phyloP scores from a whole-genome alignment of 37 sponge, comb jelly and placozoan genomes.

The Hormiphora californensis region DNA sequence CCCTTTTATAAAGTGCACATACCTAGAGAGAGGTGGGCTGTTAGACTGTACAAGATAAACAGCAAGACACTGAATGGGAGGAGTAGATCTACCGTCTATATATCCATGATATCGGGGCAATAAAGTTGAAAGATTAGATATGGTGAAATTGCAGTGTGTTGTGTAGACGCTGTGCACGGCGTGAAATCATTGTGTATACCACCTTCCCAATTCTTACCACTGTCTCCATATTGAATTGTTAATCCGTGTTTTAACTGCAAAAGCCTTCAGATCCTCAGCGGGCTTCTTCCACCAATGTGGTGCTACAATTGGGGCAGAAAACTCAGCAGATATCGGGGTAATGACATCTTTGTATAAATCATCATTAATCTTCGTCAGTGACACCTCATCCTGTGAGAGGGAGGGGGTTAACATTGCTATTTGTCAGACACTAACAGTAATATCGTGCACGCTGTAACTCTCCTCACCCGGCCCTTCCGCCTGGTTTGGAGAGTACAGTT shows the following conservation, averaged over 20 bases:
- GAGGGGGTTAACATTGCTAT: too few relatives aligned
- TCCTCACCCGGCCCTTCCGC: neutral
- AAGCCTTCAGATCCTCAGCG: conserved; percentile 35
- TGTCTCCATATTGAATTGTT: conserved; percentile 51
- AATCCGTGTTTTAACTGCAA: conserved; percentile 17
- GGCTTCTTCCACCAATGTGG: conserved; percentile 55
- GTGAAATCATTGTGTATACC: too few relatives aligned
- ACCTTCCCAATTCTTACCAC: neutral
- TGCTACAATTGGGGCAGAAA: conserved; percentile 25
- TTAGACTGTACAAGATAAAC: too few relatives aligned
- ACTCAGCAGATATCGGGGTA: conserved; percentile 3
- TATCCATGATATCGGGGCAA: too few relatives aligned
- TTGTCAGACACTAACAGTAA: too few relatives aligned
- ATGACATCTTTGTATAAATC: conserved; percentile 47
- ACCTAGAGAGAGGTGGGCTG: too few relatives aligned
- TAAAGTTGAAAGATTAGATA: neutral
- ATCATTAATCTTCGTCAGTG: conserved; percentile 17
- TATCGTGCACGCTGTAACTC: too few relatives aligned
- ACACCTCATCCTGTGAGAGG: too few relatives aligned
- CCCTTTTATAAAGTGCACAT: conserved; percentile 28
- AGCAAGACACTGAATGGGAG: too few relatives aligned
- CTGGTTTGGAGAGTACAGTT: neutral
- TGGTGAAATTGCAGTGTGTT: too few relatives aligned
- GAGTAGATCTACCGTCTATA: too few relatives aligned
- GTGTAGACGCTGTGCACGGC: too few relatives aligned